Percentiles rank a stretch among this genome's conserved stretches.
phyloP scores from a whole-genome alignment of 2,888 invertebrate species.

The Drosophila ustulata region DNA sequence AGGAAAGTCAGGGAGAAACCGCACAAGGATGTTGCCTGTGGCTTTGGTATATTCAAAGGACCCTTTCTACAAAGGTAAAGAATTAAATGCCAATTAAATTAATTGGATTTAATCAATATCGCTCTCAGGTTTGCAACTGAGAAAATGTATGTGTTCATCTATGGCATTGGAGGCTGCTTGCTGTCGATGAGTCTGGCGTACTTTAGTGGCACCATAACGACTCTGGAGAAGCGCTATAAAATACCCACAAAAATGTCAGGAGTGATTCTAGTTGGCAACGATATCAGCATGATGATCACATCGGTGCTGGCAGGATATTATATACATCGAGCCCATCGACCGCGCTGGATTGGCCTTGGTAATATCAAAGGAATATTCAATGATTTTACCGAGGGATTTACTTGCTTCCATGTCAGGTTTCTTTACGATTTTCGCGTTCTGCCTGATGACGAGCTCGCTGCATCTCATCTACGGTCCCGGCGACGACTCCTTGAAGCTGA shows the following conservation, averaged over 20 bases:
- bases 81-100: neutral
- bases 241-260: slow-evolving; percentile 90
- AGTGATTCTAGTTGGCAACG: slow-evolving; percentile 90
- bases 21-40: slow-evolving; percentile 85
- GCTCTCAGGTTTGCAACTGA: slow-evolving; percentile 82
- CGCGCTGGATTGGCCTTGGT: slow-evolving; percentile 89
- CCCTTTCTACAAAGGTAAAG: slow-evolving; percentile 86
- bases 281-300: slow-evolving; percentile 89
- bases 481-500: slow-evolving; percentile 88
- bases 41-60: slow-evolving; percentile 87
- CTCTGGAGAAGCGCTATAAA: slow-evolving; percentile 90
- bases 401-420: slow-evolving; percentile 79
- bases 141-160: slow-evolving; percentile 86
- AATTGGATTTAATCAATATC: too few relatives aligned
- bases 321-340: slow-evolving; percentile 89
- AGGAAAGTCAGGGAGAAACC: slow-evolving; percentile 25
- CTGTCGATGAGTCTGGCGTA: slow-evolving; percentile 89
- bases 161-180: slow-evolving; percentile 88
- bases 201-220: slow-evolving; percentile 90
- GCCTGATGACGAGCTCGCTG: slow-evolving; percentile 88
- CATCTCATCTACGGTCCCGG: slow-evolving; percentile 90
- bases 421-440: slow-evolving; percentile 87
- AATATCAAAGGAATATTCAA: slow-evolving; percentile 8
- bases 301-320: slow-evolving; percentile 89
- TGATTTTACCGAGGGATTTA: too few relatives aligned